Evolutionary conservation across 2,113 vertebrate genomes (phyloP).

Genomic region (Arothron firmamentum): DNA sequence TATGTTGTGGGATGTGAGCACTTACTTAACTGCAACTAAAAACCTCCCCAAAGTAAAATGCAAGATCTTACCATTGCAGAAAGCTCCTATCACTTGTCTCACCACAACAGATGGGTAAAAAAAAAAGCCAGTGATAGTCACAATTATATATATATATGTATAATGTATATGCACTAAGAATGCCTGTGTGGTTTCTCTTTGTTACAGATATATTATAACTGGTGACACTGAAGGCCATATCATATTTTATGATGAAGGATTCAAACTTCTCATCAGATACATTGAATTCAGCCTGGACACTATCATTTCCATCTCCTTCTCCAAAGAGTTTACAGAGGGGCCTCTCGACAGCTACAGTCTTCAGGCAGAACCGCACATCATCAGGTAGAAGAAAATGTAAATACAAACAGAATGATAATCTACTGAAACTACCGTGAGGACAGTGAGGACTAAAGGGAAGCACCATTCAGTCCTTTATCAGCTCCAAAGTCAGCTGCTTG

Average conservation of each 20-base stretch:
- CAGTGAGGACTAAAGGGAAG: too few species aligned
- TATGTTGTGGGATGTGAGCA: conserved; percentile 76
- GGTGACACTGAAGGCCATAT: conserved; percentile 81
- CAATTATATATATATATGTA: not conserved
- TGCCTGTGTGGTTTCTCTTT: not conserved
- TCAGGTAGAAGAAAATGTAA: conserved; percentile 70
- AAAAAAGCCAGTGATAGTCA: not conserved
- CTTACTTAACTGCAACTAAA: not conserved
- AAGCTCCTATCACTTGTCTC: conserved; percentile 80
- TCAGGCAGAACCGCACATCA: conserved; percentile 56
- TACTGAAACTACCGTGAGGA: too few species aligned
- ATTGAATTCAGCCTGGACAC: conserved; percentile 72
- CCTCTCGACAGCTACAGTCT: conserved; percentile 48
- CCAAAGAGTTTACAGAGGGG: conserved; percentile 56
- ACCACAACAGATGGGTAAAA: conserved; percentile 75
- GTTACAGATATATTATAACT: conserved; percentile 81
- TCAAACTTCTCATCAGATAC: conserved; percentile 73
- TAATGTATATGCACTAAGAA: not conserved
- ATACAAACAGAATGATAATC: too few species aligned
- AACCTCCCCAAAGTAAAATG: conserved; percentile 19
- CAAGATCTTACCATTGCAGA: conserved; percentile 77
- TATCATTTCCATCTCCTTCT: conserved; percentile 84
- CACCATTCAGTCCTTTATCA: too few species aligned
- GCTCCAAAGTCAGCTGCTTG: not conserved
- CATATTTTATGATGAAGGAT: conserved; percentile 79